Percentiles rank a stretch among this genome's conserved stretches.
phyloP scores from a whole-genome alignment of 2,888 invertebrate species.

The Zonitis immaculata region DNA sequence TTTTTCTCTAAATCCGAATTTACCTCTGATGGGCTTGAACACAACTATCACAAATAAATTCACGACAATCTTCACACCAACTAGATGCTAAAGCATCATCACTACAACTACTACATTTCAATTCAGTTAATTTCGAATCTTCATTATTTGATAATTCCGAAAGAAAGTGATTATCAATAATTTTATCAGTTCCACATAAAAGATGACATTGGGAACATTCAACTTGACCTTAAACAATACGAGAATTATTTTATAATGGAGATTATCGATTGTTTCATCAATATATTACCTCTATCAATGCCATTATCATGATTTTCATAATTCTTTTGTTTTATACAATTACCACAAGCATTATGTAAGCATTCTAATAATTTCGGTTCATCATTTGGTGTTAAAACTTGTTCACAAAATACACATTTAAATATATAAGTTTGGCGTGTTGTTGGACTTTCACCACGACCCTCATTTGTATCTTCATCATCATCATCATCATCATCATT shows the following conservation, averaged over 20 bases:
- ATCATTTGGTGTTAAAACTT: constrained; percentile 53
- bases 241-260: constrained; percentile 4
- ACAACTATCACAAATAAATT: constrained; percentile 89
- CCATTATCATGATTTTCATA: constrained; percentile 38
- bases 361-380: constrained; percentile 82
- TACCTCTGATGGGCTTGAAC: constrained; percentile 83
- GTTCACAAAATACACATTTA: constrained; percentile 49
- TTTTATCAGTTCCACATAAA: constrained; percentile 64
- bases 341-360: constrained; percentile 77
- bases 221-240: constrained; percentile 40
- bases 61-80: constrained; percentile 87
- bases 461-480: constrained; percentile 26
- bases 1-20: not conserved
- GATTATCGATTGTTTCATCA: not conserved
- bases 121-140: constrained; percentile 49
- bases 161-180: constrained; percentile 82
- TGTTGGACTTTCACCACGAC: constrained; percentile 45
- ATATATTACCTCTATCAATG: constrained; percentile 12
- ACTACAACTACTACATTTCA: constrained; percentile 81
- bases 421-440: constrained; percentile 43
- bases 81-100: constrained; percentile 78
- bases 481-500: constrained; percentile 1
- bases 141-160: constrained; percentile 59
- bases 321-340: constrained; percentile 68
- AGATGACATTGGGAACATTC: constrained; percentile 71